Base-by-base conservation (phyloP, 2,797 vertebrate species). In the Paguma larvata region DNA sequence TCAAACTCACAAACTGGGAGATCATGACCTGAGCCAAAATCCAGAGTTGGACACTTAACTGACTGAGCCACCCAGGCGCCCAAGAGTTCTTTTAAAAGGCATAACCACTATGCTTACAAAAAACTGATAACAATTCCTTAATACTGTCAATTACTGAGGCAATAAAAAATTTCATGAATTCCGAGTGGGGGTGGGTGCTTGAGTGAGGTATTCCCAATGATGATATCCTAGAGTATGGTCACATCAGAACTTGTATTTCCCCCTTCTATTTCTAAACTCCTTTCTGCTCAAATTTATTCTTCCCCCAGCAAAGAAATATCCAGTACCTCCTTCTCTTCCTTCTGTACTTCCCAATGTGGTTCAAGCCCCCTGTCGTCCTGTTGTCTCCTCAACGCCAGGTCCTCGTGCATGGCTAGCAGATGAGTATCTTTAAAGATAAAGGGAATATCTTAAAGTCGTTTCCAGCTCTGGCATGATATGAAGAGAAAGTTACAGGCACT, bases 41-140 rank as follows among this genome's bases (percentile, higher is more conserved):
- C 56, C 21, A 59, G 56, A 59, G 56, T 59, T 23, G 56, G 56
- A 23, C 56, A 59, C 56, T 59, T 59, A 23, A 23, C 56, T 23
- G 56, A 59, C 8, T 23, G 56, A 23, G 62, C 62, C 62, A 30
- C 62, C 62, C 27, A 3, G 62, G 11, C 12, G 2, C 62, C 27
- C 27, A 91, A 92, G 30, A 68, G 4, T 25, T 87, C 56, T 94
- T 96, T 73, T 53, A 56, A 86, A 85, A 94, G 73, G 62, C 13
- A 27, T 73, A 73, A n/a, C 18, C 21, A 78, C 67, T 59, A 27
- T 48, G 41, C 18, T 73, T 56, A 41, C n/a, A 82, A 77, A 48
- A 88, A 84, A 53, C 8, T 48, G 48, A 6, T 63, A 85, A 67
- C 14, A 94, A 78, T 78, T 30, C 70, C 8, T 80, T 82, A 88